phyloP scores from a whole-genome alignment of 2,113 vertebrate genomes.

The Spheniscus mendiculus region DNA sequence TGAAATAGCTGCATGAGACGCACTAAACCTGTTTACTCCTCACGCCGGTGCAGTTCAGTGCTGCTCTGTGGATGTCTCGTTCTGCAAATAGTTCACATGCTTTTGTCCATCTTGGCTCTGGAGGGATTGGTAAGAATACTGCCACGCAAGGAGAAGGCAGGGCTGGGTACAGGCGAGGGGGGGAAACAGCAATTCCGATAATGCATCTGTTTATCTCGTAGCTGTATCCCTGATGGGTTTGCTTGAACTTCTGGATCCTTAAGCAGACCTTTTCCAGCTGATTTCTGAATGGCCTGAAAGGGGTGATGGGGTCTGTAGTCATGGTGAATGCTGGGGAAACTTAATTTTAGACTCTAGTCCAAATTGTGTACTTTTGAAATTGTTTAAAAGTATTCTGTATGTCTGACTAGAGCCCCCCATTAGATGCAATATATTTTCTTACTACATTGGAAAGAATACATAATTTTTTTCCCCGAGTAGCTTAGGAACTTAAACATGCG shows the following conservation, averaged over 20 bases:
- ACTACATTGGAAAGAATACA: background rate
- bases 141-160: background rate
- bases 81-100: background rate
- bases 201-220: rapidly evolving
- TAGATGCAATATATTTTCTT: background rate
- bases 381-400: background rate
- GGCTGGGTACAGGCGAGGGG: background rate
- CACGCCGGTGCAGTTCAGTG: rapidly evolving
- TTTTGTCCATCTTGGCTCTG: background rate
- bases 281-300: background rate
- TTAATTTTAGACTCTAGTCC: background rate
- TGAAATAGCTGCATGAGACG: background rate
- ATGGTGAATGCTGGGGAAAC: background rate
- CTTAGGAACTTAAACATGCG: background rate
- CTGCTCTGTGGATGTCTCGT: background rate
- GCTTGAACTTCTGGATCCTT: background rate
- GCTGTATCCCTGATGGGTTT: background rate
- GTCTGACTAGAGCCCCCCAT: background rate
- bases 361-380: background rate
- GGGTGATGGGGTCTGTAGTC: background rate
- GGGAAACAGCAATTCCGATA: background rate
- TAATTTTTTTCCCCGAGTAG: background rate
- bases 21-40: too few species aligned
- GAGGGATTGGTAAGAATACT: background rate
- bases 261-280: background rate